phyloP scores from a whole-genome alignment of 2,113 vertebrate species.

The Rhinogobius similis region DNA sequence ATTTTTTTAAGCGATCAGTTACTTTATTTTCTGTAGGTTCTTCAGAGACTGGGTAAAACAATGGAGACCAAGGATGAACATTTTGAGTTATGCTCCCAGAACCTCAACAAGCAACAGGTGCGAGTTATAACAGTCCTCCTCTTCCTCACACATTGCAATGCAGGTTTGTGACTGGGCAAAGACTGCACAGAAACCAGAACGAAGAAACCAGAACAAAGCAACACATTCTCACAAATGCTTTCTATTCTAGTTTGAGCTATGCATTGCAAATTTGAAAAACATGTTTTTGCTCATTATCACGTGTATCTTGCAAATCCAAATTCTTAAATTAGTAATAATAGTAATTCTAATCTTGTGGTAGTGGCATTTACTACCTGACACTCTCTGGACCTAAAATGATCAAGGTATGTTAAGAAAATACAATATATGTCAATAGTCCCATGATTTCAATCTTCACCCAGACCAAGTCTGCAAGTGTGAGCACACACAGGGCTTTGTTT shows the following conservation, averaged over 20 bases:
- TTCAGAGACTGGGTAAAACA: constrained; percentile 95
- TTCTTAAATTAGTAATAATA: no score
- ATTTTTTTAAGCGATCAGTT: not conserved
- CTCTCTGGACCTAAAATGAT: not conserved
- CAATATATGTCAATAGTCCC: not conserved
- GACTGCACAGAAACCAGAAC: not conserved
- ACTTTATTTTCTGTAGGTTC: constrained; percentile 76
- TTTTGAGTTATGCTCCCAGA: constrained; percentile 87
- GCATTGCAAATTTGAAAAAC: not conserved
- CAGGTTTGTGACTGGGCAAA: not conserved
- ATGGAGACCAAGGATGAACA: constrained; percentile 96
- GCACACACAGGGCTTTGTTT: not conserved
- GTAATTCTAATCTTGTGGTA: not conserved
- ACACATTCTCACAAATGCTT: not conserved
- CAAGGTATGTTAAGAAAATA: not conserved
- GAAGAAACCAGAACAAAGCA: not conserved
- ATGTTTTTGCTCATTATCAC: not conserved
- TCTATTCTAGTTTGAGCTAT: not conserved
- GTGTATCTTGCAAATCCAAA: no score
- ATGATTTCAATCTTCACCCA: not conserved
- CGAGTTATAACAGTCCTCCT: not conserved
- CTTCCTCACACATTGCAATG: not conserved
- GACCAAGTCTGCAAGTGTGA: not conserved
- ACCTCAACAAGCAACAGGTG: constrained; percentile 95
- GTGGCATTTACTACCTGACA: no score